Evolutionary conservation across 2,113 vertebrate genomes (phyloP), one percentile per base, ranked within the genome.

Genomic region (Piliocolobus tephrosceles): DNA sequence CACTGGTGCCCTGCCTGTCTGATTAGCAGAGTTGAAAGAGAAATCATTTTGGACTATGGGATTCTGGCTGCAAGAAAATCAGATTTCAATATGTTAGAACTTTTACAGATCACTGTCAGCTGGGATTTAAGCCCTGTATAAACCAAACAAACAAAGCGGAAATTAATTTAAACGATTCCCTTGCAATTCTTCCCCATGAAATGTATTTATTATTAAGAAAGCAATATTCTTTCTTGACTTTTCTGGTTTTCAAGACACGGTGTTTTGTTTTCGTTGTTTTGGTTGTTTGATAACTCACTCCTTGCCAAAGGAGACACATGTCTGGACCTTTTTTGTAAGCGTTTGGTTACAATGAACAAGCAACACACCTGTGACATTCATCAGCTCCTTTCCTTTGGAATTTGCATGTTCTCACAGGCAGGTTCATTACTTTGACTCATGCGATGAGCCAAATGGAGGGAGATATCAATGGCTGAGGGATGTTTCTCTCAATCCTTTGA

Each of bases 151-250:
- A 97, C 91, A 95, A 86, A 98, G 83, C 25, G 25, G 92, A n/a
- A 97, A 98, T 98, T 96, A 97, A 98, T 96, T 98, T 97, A 96
- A 98, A 98, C 95, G 73, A 96, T 97, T 92, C 97, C 5, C 16
- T 93, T 92, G 97, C 93, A 93, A 90, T 96, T 96, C 95, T 96
- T 94, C 97, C 90, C 94, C 96, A 87, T 10, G 50, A 97, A 98
- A 96, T 87, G 88, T 96, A 94, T 97, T 98, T 98, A 98, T 98
- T 98, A 98, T 97, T 97, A 98, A 98, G 95, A 96, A 98, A 95
- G 96, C 96, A 98, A 98, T 97, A 97, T 97, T 96, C 95, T 97
- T 97, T 80, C 94, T 91, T 45, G 96, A 93, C 89, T 97, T 87
- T 30, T 32, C 66, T 90, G 81, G 84, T 73, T 92, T 96, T 94